Percentiles rank a stretch among this genome's conserved stretches.
Evolutionary conservation across 1,140 invertebrate genomes (phyloP).

Genomic region (Druon quercuslanigerum): DNA sequence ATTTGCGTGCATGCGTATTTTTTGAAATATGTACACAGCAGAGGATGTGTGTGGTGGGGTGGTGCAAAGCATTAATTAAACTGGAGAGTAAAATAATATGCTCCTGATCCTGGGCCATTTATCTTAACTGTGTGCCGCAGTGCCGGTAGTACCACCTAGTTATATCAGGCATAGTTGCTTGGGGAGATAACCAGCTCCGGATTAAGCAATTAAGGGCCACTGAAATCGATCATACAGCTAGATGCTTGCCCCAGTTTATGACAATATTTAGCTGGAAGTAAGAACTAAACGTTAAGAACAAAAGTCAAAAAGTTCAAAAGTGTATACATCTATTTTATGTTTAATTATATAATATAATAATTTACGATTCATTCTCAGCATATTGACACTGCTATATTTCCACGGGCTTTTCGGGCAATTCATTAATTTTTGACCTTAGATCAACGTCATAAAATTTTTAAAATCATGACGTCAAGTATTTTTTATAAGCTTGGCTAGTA

Average conservation of each 20-base stretch:
- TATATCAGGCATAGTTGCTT: conserved; percentile 11
- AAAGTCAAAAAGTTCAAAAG: no score
- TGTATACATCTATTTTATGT: no score
- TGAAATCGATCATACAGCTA: conserved; percentile 29
- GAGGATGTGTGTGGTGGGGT: neutral
- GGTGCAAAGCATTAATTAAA: conserved; percentile 26
- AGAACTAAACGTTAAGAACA: no score
- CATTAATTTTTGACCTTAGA: no score
- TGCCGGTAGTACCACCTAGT: neutral
- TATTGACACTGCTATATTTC: no score
- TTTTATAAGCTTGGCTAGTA: no score
- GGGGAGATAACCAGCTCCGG: conserved; percentile 6
- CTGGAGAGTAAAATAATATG: conserved; percentile 48
- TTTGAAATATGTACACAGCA: conserved; percentile 7
- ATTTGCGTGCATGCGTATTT: neutral
- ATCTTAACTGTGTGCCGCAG: conserved; percentile 31
- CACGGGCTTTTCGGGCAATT: no score
- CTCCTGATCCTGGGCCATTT: conserved; percentile 47
- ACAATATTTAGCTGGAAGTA: no score
- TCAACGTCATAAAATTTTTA: no score
- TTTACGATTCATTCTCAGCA: no score
- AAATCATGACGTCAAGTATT: no score
- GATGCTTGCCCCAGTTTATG: neutral
- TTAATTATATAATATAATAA: no score
- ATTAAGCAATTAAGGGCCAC: conserved; percentile 8